phyloP scores from a whole-genome alignment of 1,140 invertebrate genomes.

The Bombus affinis region DNA sequence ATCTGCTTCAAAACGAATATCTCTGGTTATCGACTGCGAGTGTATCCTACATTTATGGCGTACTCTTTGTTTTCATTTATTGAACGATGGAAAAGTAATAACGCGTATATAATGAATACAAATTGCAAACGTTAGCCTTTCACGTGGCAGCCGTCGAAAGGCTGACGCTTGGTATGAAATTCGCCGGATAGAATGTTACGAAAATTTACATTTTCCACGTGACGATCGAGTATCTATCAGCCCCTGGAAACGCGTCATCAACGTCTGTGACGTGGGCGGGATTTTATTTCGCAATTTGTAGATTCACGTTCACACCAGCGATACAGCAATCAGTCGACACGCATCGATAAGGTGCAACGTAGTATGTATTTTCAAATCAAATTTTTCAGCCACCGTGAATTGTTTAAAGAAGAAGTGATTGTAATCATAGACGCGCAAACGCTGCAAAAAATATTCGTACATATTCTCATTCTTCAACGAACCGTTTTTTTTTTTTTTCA shows the following conservation, averaged over 20 bases:
- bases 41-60: not conserved
- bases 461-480: not conserved
- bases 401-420: not conserved
- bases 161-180: not conserved
- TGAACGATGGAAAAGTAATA: not conserved
- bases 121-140: slow-evolving; percentile 3
- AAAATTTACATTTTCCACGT: slow-evolving; percentile 13
- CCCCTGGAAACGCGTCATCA: slow-evolving; percentile 18
- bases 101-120: slow-evolving; percentile 12
- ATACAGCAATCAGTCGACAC: not conserved
- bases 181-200: not conserved
- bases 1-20: not conserved
- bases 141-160: not conserved
- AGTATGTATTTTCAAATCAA: not conserved
- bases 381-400: not conserved
- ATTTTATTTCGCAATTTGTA: slow-evolving; percentile 45
- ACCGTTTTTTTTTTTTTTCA: no score
- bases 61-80: not conserved
- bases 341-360: not conserved
- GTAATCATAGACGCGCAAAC: not conserved
- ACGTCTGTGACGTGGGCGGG: slow-evolving; percentile 15
- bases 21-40: not conserved
- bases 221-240: not conserved
- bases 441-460: not conserved
- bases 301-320: not conserved